A percentile compares a stretch with the other conserved stretches of the same genome.
phyloP scores from a whole-genome alignment of 2,797 vertebrate genomes.

The Odontamblyopus rebecca region DNA sequence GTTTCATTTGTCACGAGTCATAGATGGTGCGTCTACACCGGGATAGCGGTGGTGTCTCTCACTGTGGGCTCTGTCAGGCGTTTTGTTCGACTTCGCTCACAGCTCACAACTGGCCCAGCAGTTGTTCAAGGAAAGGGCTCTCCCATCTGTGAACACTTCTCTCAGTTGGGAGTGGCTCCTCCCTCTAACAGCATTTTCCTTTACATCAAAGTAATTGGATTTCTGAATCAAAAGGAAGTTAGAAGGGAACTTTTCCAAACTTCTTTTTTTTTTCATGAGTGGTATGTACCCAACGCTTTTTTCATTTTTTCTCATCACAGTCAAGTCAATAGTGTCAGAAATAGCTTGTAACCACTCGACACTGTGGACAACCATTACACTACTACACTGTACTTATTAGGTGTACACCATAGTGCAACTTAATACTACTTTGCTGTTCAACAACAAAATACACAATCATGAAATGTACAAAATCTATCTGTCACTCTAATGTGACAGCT shows the following conservation, averaged over 20 bases:
- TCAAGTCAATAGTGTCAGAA: neutral
- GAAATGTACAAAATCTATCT: neutral
- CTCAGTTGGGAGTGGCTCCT: neutral
- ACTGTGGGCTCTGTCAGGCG: slow-evolving; percentile 60
- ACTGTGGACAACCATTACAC: no score
- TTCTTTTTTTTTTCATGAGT: neutral
- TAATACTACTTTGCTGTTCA: no score
- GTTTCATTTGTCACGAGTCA: slow-evolving; percentile 71
- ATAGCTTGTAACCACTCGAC: no score
- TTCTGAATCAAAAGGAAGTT: neutral
- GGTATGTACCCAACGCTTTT: neutral
- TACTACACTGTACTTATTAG: no score
- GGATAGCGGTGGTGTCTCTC: slow-evolving; percentile 55
- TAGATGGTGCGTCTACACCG: slow-evolving; percentile 60
- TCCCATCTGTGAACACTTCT: slow-evolving; percentile 36
- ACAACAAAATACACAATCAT: neutral
- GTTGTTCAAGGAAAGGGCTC: slow-evolving; percentile 32
- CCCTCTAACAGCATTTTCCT: neutral
- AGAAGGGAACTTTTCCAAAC: neutral
- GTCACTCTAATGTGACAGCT: neutral
- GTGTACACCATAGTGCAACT: no score
- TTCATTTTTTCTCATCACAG: neutral
- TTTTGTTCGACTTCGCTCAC: slow-evolving; percentile 59
- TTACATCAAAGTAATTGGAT: slow-evolving; percentile 5
- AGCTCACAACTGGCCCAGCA: slow-evolving; percentile 43